Base-by-base conservation (phyloP, 2,888 invertebrate genomes). In the Campoplex nolae region DNA sequence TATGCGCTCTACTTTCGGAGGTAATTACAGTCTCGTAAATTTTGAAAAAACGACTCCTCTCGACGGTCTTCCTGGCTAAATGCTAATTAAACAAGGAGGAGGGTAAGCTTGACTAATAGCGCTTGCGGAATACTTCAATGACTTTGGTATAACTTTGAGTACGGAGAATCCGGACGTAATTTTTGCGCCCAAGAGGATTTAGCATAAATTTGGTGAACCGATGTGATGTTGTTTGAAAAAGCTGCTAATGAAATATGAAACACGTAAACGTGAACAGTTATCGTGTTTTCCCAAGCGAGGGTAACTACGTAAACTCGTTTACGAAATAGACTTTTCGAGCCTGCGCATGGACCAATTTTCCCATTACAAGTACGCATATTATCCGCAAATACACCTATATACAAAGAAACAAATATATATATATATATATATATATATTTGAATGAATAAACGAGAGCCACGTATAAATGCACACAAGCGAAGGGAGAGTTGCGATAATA, bases 401-500 rank as follows among this genome's bases (percentile, higher is more conserved):
- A 58, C 16, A 56, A 2, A 23, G 2, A 38, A 0, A 6, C 13
- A 16, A 16, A 56, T 56, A 2, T 3, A 42, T n/a, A 42, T n/a
- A 23, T 75, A 62, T 45, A 75, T 56, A 2, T 3, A 42, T n/a
- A 42, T n/a, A 23, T 75, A 62, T 45, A 75, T n/a, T n/a, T n/a
- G 45, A 28, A 45, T 42, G 62, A 28, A 45, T 62, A 62, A 62
- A 62, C 16, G 32, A 62, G 62, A 62, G 62, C 62, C 62, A 32
- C 62, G 62, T 62, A 28, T 62, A 62, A 62, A 62, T 51, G 67
- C 56, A 85, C 45, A 75, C 45, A 32, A 8, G 67, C 48, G 28
- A 54, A 51, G 54, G 54, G 70, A 42, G 32, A 42, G 32, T 71
- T 23, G 87, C 58, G 84, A 87, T 84, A 87, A 84, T 87, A 84